A percentile compares a stretch with the other conserved stretches of the same genome.
These are phyloP conservation scores for Burhinus bistriatus DNA, from an alignment of 2,113 vertebrate genomes.

Conservation along the genomic window DNA sequence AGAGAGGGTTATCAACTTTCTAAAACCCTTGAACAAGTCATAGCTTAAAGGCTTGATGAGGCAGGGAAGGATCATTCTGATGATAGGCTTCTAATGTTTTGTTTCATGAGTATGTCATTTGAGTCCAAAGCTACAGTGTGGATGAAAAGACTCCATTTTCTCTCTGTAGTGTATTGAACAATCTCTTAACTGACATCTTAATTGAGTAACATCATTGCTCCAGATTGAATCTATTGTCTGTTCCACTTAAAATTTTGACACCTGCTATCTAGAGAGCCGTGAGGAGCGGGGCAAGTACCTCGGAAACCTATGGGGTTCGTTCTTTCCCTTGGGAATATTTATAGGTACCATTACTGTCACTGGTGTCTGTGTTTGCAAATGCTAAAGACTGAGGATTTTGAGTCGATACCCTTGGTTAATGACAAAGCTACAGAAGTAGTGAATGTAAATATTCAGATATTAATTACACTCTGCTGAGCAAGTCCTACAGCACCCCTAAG, in stretches of 20 bases:
- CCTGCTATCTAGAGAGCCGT: not conserved
- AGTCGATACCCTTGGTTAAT: not conserved
- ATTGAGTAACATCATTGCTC: not conserved
- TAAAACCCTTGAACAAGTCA: not conserved
- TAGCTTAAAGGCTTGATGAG: not conserved
- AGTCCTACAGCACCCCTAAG: not conserved
- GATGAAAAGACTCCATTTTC: not conserved
- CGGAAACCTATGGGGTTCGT: not conserved
- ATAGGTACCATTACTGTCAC: not conserved
- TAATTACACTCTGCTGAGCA: not conserved
- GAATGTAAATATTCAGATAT: not conserved
- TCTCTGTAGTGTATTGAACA: not conserved
- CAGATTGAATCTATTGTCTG: not conserved
- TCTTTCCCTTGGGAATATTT: not conserved
- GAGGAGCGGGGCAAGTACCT: fast-evolving
- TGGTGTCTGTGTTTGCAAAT: not conserved
- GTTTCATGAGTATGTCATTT: not conserved
- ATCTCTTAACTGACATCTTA: not conserved
- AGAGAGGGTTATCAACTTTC: not conserved
- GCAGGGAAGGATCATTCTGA: not conserved
- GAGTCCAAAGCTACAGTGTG: not conserved
- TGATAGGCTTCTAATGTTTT: not conserved
- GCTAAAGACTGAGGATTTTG: not conserved
- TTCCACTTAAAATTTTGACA: not conserved
- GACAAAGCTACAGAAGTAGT: not conserved